Evolutionary conservation across 2,113 vertebrate genomes (phyloP).

Genomic region (Dipodomys ordii): DNA sequence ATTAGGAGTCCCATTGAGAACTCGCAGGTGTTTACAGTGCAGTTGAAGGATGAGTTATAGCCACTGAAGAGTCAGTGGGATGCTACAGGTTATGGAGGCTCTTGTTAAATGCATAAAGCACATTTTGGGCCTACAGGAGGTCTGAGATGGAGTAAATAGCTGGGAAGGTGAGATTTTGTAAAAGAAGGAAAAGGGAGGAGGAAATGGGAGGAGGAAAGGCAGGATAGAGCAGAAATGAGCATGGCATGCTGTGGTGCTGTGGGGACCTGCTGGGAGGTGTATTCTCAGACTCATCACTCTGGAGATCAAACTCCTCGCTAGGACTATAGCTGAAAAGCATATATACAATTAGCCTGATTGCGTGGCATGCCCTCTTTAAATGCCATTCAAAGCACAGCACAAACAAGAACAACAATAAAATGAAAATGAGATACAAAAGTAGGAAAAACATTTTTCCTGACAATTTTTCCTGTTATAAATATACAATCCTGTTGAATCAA

Average conservation of each 20-base stretch:
- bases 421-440: background rate
- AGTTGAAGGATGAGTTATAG: background rate
- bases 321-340: background rate
- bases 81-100: background rate
- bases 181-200: background rate
- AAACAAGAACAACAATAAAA: background rate
- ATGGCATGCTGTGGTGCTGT: background rate
- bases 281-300: background rate
- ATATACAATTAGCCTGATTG: background rate
- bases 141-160: background rate
- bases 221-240: background rate
- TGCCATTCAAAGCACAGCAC: background rate
- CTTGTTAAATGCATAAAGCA: background rate
- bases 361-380: background rate
- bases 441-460: background rate
- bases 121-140: background rate
- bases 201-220: background rate
- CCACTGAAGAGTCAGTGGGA: background rate
- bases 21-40: background rate
- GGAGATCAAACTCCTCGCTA: constrained; percentile 1
- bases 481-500: background rate
- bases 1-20: background rate
- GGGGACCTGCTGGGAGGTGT: background rate
- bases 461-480: background rate
- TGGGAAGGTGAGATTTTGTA: background rate